Evolutionary conservation across 2,888 invertebrate genomes (phyloP).

Genomic region (Doris montereyensis): DNA sequence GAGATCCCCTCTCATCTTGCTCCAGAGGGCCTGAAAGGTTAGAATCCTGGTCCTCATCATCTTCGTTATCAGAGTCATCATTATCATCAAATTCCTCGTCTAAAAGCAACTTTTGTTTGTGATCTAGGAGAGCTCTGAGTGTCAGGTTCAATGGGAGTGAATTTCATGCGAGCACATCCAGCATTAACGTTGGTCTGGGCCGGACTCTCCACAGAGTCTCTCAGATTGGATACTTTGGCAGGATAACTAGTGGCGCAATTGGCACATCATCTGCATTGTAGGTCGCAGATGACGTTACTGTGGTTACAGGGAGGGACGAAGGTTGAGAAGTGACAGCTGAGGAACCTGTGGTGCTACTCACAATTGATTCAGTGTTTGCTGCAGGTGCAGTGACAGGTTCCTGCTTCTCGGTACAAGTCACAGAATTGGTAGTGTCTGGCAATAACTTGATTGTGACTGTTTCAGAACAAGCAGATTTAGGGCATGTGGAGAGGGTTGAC

Average conservation of each 20-base stretch:
- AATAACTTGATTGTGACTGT: conserved; percentile 22
- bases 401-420: not conserved
- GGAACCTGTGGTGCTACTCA: conserved; percentile 31
- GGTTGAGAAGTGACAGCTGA: not conserved
- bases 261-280: not conserved
- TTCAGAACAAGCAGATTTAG: not conserved
- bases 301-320: not conserved
- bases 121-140: not conserved
- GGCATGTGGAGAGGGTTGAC: conserved; percentile 31
- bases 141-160: conserved; percentile 33
- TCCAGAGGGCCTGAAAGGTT: not conserved
- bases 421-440: conserved; percentile 36
- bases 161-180: conserved; percentile 37
- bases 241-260: not conserved
- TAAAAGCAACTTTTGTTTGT: not conserved
- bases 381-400: not conserved
- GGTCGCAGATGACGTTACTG: not conserved
- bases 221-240: not conserved
- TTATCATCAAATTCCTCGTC: not conserved
- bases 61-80: conserved; percentile 33
- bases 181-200: not conserved
- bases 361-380: conserved; percentile 1
- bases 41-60: conserved; percentile 12
- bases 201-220: not conserved
- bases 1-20: not conserved